Percentiles rank a stretch among this genome's conserved stretches.
Conservation (phyloP, 2,888 invertebrate species). For the Eristalis intricaria region DNA sequence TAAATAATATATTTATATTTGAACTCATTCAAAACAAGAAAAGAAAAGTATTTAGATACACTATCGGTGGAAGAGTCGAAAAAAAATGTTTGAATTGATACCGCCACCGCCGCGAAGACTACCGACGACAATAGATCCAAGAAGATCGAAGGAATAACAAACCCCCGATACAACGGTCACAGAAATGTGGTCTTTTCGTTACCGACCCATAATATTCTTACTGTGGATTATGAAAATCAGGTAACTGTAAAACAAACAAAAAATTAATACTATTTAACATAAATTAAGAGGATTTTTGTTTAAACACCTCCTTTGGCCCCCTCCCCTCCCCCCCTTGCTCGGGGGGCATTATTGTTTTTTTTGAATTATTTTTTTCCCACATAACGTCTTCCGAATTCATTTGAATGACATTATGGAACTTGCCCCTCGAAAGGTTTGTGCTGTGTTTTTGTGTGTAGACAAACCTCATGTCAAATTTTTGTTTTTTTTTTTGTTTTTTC, state of each 20-base stretch:
- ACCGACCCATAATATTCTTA: slow-evolving; percentile 80
- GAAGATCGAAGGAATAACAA: slow-evolving; percentile 40
- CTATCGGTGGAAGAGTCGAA: slow-evolving; percentile 23
- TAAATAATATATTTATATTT: neutral
- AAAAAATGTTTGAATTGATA: slow-evolving; percentile 65
- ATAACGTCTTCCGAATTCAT: slow-evolving; percentile 64
- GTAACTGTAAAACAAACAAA: slow-evolving; percentile 74
- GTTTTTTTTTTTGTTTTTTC: no score
- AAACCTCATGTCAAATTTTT: neutral
- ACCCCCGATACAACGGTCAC: slow-evolving; percentile 43
- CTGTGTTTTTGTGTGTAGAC: neutral
- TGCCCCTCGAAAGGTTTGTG: slow-evolving; percentile 5
- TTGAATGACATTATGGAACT: slow-evolving; percentile 56
- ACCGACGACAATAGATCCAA: slow-evolving; percentile 45
- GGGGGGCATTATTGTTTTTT: neutral
- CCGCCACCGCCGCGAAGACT: slow-evolving; percentile 36
- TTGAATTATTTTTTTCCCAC: slow-evolving; percentile 43
- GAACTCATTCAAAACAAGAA: neutral
- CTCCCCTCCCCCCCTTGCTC: no score
- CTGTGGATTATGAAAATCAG: slow-evolving; percentile 82
- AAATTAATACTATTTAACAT: slow-evolving; percentile 51
- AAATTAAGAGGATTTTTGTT: slow-evolving; percentile 35
- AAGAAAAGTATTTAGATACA: slow-evolving; percentile 1
- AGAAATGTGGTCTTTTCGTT: slow-evolving; percentile 81
- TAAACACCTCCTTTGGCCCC: slow-evolving; percentile 1